These are phyloP conservation scores for Adelosebastes latens DNA, from an alignment of 2,797 vertebrate genomes.

Conservation along the genomic window DNA sequence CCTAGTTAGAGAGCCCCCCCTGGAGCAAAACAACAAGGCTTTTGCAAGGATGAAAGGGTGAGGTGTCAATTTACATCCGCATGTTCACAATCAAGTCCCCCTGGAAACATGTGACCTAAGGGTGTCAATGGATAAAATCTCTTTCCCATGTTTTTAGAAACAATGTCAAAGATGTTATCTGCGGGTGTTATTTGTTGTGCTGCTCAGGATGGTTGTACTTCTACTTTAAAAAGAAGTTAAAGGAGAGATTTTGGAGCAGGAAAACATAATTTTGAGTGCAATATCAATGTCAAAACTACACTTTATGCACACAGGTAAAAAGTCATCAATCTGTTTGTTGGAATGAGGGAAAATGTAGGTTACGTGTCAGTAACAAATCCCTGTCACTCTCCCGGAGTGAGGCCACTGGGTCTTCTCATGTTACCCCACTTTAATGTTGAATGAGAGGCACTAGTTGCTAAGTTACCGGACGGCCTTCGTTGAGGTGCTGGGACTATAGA, in stretches of 20 bases:
- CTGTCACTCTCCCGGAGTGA: constrained; percentile 49
- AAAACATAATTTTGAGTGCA: neutral
- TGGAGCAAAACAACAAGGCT: constrained; percentile 62
- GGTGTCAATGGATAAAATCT: constrained; percentile 54
- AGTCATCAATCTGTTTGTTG: constrained; percentile 17
- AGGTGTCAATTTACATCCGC: constrained; percentile 70
- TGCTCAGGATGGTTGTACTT: neutral
- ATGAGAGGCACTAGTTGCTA: constrained; percentile 79
- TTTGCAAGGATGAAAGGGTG: constrained; percentile 70
- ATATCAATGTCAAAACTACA: neutral
- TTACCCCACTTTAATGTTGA: constrained; percentile 82
- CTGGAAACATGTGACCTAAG: constrained; percentile 65
- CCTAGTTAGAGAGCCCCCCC: constrained; percentile 20
- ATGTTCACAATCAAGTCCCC: constrained; percentile 66
- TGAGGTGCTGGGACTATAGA: constrained; percentile 58
- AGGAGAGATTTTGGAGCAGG: neutral
- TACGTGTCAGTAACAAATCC: constrained; percentile 68
- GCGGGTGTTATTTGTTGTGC: neutral
- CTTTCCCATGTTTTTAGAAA: constrained; percentile 47
- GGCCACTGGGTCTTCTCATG: constrained; percentile 65
- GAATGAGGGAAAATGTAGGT: constrained; percentile 24
- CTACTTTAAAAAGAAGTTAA: neutral
- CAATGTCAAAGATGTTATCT: constrained; percentile 30
- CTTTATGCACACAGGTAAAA: neutral
- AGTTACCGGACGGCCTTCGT: constrained; percentile 63